Base-by-base conservation (phyloP, 2,888 invertebrate species). In the Chaetogeoica ovagalla region DNA sequence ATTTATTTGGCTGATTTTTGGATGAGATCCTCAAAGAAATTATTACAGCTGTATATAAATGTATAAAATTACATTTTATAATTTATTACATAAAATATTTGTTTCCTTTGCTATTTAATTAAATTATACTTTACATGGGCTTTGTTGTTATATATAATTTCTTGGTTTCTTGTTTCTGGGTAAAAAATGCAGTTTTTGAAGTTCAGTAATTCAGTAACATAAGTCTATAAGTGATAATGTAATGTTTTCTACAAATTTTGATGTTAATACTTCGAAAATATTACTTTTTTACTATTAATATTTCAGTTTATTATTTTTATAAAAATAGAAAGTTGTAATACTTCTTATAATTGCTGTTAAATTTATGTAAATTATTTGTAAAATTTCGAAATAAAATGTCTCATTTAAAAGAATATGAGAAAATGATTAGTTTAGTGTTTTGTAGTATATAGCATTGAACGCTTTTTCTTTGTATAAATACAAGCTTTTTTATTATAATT, bases 1-100 rank as follows among this genome's bases (percentile, higher is more conserved):
- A 84, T 75, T 81, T 83, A 81, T 82, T 82, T 82, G 83, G 79
- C 72, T 75, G 63, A 82, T 69, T 82, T 60, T 84, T 79, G 74
- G 74, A 81, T 77, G 76, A 81, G 81, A 65, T 62, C 74, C 48
- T 68, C 17, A 52, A 74, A 59, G 9, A 55, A 55, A 43, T 69
- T 57, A 55, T 21, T 55, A 68, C 30, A 66, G 59, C 55, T 63
- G n/a, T 62, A 71, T 62, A 71, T 39, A 62, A 70, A 63, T 70
- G 62, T 55, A 7, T 63, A 30, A 48, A 13, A 70, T 70, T 19
- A 23, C 37, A 74, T 39, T 75, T 70, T 63, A 59, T 63, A 21
- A 37, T 21, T n/a, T n/a, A 66, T 39, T 43, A 39, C n/a, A n/a
- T 15, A 69, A 66, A 19, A 55, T 62, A 39, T 68, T 13, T 55